Conservation (phyloP, 1,140 invertebrate species). For the Zaprionus vittiger region DNA sequence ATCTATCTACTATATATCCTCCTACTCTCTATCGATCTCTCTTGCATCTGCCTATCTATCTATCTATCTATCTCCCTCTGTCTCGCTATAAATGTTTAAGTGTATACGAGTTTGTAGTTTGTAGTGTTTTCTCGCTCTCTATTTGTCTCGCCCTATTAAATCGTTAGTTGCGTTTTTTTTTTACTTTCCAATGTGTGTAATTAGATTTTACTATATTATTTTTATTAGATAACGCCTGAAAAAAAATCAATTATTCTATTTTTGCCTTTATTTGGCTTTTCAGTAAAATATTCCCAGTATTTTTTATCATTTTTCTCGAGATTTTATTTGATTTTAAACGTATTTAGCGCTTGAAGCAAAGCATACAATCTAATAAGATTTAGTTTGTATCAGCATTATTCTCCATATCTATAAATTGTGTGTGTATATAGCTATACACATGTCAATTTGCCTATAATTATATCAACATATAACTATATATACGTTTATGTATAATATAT, state of each 20-base stretch:
- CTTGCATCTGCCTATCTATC: conserved; percentile 21
- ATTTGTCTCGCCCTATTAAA: conserved; percentile 15
- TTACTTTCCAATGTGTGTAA: conserved; percentile 17
- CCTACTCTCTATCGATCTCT: conserved; percentile 8
- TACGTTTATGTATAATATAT: conserved; percentile 19
- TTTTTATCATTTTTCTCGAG: conserved; percentile 23
- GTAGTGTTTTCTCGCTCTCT: conserved; percentile 9
- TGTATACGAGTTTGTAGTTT: conserved; percentile 8
- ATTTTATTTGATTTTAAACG: conserved; percentile 18
- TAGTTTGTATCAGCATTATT: conserved; percentile 59
- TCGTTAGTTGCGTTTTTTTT: conserved; percentile 19
- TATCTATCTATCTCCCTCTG: conserved; percentile 20
- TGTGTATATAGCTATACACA: conserved; percentile 23
- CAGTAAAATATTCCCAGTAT: conserved; percentile 19
- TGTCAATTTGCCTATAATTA: conserved; percentile 18
- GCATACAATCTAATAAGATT: conserved; percentile 28
- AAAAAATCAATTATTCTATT: conserved; percentile 17
- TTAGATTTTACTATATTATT: conserved; percentile 14
- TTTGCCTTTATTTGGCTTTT: conserved; percentile 52
- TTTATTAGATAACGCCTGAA: neutral
- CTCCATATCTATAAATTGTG: conserved; percentile 27
- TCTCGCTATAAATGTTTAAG: conserved; percentile 12
- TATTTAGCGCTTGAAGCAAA: conserved; percentile 8
- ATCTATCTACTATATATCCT: neutral
- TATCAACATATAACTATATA: conserved; percentile 13